Percentiles rank a stretch among this genome's conserved stretches.
Evolutionary conservation across 2,113 vertebrate genomes (phyloP).

Genomic region (Onychostoma macrolepis): DNA sequence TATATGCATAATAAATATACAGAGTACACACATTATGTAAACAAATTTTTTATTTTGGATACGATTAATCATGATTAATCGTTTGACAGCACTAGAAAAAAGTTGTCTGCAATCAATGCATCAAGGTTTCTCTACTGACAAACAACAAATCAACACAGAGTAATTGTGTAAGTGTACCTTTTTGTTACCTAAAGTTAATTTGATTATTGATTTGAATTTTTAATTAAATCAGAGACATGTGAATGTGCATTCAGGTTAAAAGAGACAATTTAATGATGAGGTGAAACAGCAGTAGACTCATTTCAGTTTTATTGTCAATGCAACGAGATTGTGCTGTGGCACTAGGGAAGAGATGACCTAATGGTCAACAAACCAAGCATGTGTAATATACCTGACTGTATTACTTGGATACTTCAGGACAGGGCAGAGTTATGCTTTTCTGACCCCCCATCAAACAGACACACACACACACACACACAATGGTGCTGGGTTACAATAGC

Average conservation of each 20-base stretch:
- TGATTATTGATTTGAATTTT: not conserved
- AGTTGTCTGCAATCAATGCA: not conserved
- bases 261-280: not conserved
- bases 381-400: not conserved
- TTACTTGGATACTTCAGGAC: conserved; percentile 29
- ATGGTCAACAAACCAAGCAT: conserved; percentile 46
- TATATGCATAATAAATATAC: too few relatives aligned
- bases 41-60: too few relatives aligned
- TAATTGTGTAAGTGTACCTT: not conserved
- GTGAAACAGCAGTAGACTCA: not conserved
- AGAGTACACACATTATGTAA: too few relatives aligned
- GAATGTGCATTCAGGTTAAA: not conserved
- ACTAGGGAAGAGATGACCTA: not conserved
- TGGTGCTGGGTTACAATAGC: conserved; percentile 63
- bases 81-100: not conserved
- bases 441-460: conserved; percentile 22
- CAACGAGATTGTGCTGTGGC: not conserved
- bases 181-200: not conserved
- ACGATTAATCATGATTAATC: too few relatives aligned
- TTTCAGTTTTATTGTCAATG: not conserved
- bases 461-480: conserved; percentile 44
- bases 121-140: not conserved
- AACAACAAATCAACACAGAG: not conserved
- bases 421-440: conserved; percentile 1
- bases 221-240: not conserved